These are phyloP conservation scores for Microplitis demolitor DNA, from an alignment of 1,140 invertebrate genomes.

Conservation along the genomic window DNA sequence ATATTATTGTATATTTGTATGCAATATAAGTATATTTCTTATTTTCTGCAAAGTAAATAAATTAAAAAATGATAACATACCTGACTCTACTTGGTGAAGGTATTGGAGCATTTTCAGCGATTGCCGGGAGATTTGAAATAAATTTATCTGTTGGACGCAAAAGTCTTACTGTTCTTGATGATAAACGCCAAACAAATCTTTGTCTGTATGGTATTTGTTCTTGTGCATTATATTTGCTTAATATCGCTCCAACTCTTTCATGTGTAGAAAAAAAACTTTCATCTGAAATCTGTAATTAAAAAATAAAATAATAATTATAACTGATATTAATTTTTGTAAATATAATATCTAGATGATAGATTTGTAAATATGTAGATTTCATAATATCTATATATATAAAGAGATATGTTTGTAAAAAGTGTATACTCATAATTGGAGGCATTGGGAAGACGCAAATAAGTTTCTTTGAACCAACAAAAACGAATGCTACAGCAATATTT, in stretches of 20 bases:
- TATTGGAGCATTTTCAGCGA: conserved; percentile 69
- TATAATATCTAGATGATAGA: too few relatives aligned
- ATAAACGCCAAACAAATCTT: conserved; percentile 74
- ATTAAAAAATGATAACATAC: conserved; percentile 41
- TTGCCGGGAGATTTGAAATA: conserved; percentile 73
- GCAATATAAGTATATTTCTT: too few relatives aligned
- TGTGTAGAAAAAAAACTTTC: conserved; percentile 67
- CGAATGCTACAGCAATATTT: too few relatives aligned
- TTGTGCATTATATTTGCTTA: conserved; percentile 73
- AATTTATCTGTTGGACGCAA: conserved; percentile 76
- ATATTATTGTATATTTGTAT: too few relatives aligned
- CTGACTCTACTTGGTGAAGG: conserved; percentile 63
- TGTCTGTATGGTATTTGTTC: conserved; percentile 73
- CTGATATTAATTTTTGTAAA: too few relatives aligned
- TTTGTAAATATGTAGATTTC: too few relatives aligned
- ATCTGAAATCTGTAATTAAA: conserved; percentile 67
- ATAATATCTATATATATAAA: too few relatives aligned
- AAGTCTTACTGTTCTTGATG: conserved; percentile 69
- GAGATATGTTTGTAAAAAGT: too few relatives aligned
- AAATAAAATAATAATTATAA: conserved; percentile 11
- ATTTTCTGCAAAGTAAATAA: too few relatives aligned
- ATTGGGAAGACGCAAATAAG: too few relatives aligned
- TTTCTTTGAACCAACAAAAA: too few relatives aligned
- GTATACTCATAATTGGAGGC: too few relatives aligned
- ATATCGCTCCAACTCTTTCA: conserved; percentile 65